Evolutionary conservation across 2,888 invertebrate genomes (phyloP).

Genomic region (Microplitis deprimator): DNA sequence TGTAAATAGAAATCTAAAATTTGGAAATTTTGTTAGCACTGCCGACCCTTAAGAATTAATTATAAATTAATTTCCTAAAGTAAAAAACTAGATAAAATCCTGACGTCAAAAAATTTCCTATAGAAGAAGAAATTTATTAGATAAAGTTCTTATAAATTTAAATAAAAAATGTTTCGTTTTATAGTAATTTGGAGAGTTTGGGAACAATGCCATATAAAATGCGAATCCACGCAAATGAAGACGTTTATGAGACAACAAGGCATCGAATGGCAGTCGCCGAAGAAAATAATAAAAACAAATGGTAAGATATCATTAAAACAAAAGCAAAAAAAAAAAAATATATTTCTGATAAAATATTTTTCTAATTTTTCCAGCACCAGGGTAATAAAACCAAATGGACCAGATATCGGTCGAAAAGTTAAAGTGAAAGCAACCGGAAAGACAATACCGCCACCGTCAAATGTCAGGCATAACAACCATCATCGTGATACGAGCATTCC

Average conservation of each 20-base stretch:
- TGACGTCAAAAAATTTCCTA: no score
- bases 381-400: conserved; percentile 93
- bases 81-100: no score
- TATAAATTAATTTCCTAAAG: no score
- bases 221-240: conserved; percentile 95
- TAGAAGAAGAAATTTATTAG: no score
- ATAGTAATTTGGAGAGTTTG: conserved; percentile 82
- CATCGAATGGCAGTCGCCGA: conserved; percentile 93
- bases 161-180: not conserved
- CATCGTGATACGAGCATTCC: conserved; percentile 64
- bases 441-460: conserved; percentile 63
- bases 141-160: no score
- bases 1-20: no score
- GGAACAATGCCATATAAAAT: conserved; percentile 90
- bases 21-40: no score
- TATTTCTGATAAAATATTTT: conserved; percentile 6
- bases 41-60: no score
- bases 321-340: not conserved
- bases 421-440: conserved; percentile 77
- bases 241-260: conserved; percentile 93
- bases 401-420: conserved; percentile 90
- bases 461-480: conserved; percentile 55
- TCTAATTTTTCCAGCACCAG: conserved; percentile 80
- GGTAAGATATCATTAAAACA: conserved; percentile 73
- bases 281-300: conserved; percentile 94